Conservation (phyloP, 2,888 invertebrate genomes). For the Zhengitettix transpicula region DNA sequence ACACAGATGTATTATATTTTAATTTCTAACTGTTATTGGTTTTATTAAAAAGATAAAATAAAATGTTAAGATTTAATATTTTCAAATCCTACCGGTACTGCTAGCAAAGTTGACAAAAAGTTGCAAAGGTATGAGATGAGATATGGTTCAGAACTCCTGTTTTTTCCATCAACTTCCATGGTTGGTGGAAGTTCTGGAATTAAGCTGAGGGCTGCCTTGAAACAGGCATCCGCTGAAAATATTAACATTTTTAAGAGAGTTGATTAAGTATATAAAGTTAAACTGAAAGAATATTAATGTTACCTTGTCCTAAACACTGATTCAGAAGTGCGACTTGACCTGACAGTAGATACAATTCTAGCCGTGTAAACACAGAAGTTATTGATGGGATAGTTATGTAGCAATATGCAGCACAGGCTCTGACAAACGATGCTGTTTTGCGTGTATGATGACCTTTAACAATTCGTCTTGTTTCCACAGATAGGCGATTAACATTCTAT, state of each 20-base stretch:
- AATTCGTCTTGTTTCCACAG: conserved; percentile 48
- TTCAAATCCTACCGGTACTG: conserved; percentile 52
- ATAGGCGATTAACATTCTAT: conserved; percentile 65
- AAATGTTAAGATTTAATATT: neutral
- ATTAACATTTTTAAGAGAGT: too few relatives aligned
- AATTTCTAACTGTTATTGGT: too few relatives aligned
- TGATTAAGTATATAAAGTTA: too few relatives aligned
- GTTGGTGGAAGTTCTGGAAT: conserved; percentile 60
- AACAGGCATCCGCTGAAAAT: conserved; percentile 74
- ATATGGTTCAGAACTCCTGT: conserved; percentile 53
- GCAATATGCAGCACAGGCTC: conserved; percentile 89
- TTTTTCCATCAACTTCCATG: conserved; percentile 55
- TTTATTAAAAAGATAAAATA: neutral
- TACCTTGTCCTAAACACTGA: conserved; percentile 82
- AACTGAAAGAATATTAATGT: conserved; percentile 1
- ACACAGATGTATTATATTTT: too few relatives aligned
- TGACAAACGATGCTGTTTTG: conserved; percentile 70
- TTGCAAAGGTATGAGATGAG: conserved; percentile 54
- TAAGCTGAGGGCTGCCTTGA: conserved; percentile 70
- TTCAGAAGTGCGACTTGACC: conserved; percentile 81
- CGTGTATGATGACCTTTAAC: conserved; percentile 59
- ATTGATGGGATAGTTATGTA: conserved; percentile 96
- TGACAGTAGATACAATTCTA: conserved; percentile 71
- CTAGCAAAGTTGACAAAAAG: conserved; percentile 63
- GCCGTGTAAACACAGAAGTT: conserved; percentile 54